These are phyloP conservation scores for Percopsis omiscomaycus DNA, from an alignment of 2,797 vertebrate species.

Conservation along the genomic window DNA sequence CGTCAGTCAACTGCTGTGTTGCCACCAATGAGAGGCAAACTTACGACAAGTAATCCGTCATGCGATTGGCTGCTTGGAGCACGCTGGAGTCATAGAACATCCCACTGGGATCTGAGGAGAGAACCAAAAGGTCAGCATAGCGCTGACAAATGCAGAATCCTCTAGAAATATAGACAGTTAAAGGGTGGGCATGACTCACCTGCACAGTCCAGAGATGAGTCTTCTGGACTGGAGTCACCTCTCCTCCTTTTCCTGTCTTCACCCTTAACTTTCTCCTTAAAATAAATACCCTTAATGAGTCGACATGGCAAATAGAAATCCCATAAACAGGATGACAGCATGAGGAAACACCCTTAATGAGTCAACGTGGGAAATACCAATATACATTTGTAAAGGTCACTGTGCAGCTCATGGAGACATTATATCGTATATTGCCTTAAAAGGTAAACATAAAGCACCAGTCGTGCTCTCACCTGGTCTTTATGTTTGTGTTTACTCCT, in stretches of 20 bases:
- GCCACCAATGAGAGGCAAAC: slow-evolving; percentile 13
- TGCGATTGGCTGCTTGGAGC: slow-evolving; percentile 28
- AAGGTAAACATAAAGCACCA: not conserved
- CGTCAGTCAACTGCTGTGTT: too few relatives aligned
- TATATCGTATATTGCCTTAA: too few relatives aligned
- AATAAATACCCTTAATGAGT: not conserved
- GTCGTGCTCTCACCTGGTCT: slow-evolving; percentile 44
- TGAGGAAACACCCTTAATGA: not conserved
- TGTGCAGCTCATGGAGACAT: too few relatives aligned
- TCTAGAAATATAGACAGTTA: fast-evolving
- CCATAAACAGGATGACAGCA: not conserved
- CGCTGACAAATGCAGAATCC: not conserved
- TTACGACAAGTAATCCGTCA: slow-evolving; percentile 66
- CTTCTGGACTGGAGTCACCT: slow-evolving; percentile 30
- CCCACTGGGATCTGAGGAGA: slow-evolving; percentile 51
- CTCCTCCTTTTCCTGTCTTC: slow-evolving; percentile 40
- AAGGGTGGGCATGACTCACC: slow-evolving; percentile 28
- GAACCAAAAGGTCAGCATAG: not conserved
- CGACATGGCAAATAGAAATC: not conserved
- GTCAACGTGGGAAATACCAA: not conserved
- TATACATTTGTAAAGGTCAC: too few relatives aligned
- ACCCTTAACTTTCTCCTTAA: slow-evolving; percentile 48
- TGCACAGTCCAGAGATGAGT: slow-evolving; percentile 22
- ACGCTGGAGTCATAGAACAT: slow-evolving; percentile 42
- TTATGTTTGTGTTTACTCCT: slow-evolving; percentile 66